A percentile compares a stretch with the other conserved stretches of the same genome.
phyloP scores from a whole-genome alignment of 2,797 vertebrate genomes.

The Tiaroga cobitis region DNA sequence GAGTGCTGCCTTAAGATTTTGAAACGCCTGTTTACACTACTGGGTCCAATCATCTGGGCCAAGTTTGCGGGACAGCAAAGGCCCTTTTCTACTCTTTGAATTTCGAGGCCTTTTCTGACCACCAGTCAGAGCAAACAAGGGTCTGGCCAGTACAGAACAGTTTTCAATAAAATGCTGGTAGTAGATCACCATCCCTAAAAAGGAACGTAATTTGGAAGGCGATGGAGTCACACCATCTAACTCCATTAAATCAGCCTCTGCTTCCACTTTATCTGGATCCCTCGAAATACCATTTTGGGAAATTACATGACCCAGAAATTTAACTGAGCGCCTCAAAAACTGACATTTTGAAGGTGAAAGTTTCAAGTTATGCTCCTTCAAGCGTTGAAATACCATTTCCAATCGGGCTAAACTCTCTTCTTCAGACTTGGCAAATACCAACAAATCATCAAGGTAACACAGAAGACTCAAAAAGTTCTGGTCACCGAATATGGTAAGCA shows the following conservation, averaged over 20 bases:
- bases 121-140: conserved; percentile 7
- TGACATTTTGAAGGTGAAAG: conserved; percentile 45
- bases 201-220: neutral
- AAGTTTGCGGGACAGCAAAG: too few species aligned
- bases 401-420: conserved; percentile 6
- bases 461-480: conserved; percentile 2
- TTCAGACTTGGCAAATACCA: neutral
- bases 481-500: conserved; percentile 17
- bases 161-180: conserved; percentile 39
- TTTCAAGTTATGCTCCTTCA: conserved; percentile 41
- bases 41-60: too few species aligned
- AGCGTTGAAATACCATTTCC: conserved; percentile 30
- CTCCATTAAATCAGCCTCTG: conserved; percentile 16
- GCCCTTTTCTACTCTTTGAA: neutral
- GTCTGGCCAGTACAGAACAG: conserved; percentile 18
- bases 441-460: neutral
- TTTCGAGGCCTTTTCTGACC: conserved; percentile 1
- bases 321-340: conserved; percentile 32
- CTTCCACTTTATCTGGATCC: conserved; percentile 38
- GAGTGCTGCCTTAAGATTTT: too few species aligned
- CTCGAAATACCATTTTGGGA: conserved; percentile 19
- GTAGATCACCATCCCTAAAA: conserved; percentile 9
- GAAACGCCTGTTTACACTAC: too few species aligned
- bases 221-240: conserved; percentile 8
- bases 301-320: conserved; percentile 40